Evolutionary conservation across 1,140 invertebrate species (phyloP).

Genomic region (Pollicipes pollicipes): DNA sequence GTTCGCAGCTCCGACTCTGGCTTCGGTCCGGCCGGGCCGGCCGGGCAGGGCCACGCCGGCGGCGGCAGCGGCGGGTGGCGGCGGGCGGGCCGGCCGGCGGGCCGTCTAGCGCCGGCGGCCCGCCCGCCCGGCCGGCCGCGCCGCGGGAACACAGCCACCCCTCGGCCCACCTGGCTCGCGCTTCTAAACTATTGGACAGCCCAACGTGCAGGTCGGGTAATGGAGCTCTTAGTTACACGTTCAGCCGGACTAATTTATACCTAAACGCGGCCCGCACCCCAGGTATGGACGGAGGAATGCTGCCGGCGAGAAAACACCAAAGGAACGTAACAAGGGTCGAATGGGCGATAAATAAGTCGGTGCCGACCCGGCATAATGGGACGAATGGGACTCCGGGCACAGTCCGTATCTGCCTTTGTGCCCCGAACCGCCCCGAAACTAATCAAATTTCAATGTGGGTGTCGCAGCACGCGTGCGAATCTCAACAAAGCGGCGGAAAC

Average conservation of each 20-base stretch:
- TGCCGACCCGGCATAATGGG: background rate
- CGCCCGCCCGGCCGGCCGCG: too few species aligned
- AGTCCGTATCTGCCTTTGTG: background rate
- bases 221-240: background rate
- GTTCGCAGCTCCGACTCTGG: too few species aligned
- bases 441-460: background rate
- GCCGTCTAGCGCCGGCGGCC: too few species aligned
- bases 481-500: background rate
- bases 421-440: background rate
- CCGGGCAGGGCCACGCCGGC: background rate
- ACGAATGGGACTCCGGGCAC: background rate
- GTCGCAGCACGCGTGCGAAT: background rate
- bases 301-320: background rate
- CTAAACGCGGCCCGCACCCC: background rate
- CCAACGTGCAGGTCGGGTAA: background rate
- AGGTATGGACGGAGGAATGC: background rate
- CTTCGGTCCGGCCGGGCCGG: too few species aligned
- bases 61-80: too few species aligned
- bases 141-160: too few species aligned
- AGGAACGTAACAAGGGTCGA: background rate
- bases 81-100: too few species aligned
- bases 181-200: background rate
- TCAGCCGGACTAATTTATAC: constrained; percentile 1
- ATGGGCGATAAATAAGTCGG: background rate
- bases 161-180: background rate